phyloP scores from a whole-genome alignment of 2,888 invertebrate genomes.

The Atrina japonica region DNA sequence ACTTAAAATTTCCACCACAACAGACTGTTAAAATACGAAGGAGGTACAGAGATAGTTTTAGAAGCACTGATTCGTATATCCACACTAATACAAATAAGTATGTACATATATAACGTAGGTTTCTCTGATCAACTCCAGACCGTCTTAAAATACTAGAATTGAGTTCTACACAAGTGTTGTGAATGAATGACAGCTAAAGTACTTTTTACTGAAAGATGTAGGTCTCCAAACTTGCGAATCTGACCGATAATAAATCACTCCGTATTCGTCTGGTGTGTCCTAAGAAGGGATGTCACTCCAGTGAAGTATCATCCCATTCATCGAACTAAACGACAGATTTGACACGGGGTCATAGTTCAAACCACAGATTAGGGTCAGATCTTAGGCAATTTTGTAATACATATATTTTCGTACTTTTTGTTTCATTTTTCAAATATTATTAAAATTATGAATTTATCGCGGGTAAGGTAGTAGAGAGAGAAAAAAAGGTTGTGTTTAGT shows the following conservation, averaged over 20 bases:
- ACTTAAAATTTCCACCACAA: not conserved
- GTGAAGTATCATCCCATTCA: not conserved
- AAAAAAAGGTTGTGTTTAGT: too few relatives aligned
- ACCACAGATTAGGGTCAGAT: not conserved
- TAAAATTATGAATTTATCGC: too few relatives aligned
- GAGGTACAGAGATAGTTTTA: not conserved
- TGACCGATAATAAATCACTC: constrained; percentile 6
- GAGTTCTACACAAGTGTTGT: not conserved
- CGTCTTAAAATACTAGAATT: too few relatives aligned
- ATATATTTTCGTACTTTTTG: too few relatives aligned
- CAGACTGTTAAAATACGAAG: too few relatives aligned
- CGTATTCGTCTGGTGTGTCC: not conserved
- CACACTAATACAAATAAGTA: not conserved
- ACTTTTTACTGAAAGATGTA: constrained; percentile 4
- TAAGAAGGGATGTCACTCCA: constrained; percentile 9
- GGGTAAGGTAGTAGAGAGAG: too few relatives aligned
- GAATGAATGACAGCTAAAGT: not conserved
- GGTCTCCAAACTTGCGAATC: constrained; percentile 4
- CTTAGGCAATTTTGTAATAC: not conserved
- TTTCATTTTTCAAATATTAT: too few relatives aligned
- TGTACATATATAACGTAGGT: not conserved
- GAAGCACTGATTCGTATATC: not conserved
- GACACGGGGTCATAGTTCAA: not conserved
- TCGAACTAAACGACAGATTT: not conserved
- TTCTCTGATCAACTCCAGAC: too few relatives aligned